These are phyloP conservation scores for Coenonympha glycerion DNA, from an alignment of 2,888 invertebrate species.

Conservation along the genomic window DNA sequence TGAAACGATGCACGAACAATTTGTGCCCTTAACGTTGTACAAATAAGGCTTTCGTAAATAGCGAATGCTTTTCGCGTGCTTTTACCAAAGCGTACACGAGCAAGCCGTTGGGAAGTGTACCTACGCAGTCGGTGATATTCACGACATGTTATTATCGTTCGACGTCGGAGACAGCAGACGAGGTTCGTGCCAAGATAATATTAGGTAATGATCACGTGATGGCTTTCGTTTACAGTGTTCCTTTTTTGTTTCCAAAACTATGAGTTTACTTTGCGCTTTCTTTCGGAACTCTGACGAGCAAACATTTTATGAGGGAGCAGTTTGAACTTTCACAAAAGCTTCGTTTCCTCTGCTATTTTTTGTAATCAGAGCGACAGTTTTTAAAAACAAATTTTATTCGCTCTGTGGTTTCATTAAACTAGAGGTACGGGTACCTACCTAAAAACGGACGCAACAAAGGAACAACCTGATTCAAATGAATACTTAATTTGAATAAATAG, in stretches of 20 bases:
- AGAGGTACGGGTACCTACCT: background rate
- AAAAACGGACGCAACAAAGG: no score
- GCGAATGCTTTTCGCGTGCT: conserved; percentile 20
- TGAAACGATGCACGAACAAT: conserved; percentile 17
- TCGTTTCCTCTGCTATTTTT: background rate
- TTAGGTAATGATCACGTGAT: conserved; percentile 58
- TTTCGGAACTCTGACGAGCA: conserved; percentile 3
- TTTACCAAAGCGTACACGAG: conserved; percentile 25
- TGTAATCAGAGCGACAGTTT: background rate
- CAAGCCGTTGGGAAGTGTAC: conserved; percentile 30
- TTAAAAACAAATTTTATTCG: no score
- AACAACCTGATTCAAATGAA: conserved; percentile 7
- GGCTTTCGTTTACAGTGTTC: conserved; percentile 29
- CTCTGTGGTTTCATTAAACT: no score
- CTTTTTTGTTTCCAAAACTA: conserved; percentile 17
- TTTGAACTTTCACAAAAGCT: background rate
- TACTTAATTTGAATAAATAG: conserved; percentile 22
- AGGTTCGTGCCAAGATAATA: conserved; percentile 45
- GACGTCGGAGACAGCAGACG: conserved; percentile 26
- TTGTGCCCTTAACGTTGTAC: conserved; percentile 17
- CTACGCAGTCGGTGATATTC: conserved; percentile 34
- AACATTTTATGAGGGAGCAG: background rate
- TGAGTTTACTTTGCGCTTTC: conserved; percentile 5
- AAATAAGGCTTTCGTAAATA: conserved; percentile 14
- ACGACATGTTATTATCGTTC: conserved; percentile 31